Percentiles rank a stretch among this genome's conserved stretches.
Evolutionary conservation across 1,140 invertebrate species (phyloP).

Genomic region (Drosophila arizonae): DNA sequence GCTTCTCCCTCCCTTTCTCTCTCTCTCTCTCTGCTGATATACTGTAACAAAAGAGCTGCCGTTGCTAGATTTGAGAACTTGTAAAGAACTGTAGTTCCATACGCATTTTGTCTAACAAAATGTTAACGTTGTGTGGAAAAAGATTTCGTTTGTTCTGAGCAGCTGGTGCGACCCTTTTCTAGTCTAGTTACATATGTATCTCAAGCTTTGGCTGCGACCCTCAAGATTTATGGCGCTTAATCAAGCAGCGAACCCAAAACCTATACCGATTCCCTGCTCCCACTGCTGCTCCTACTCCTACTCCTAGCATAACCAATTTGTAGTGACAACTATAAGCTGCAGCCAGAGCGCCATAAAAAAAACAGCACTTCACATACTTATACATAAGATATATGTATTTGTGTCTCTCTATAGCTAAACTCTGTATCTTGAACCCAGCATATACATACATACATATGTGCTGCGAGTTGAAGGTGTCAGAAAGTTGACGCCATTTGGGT

Average conservation of each 20-base stretch:
- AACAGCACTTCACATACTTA: conserved; percentile 15
- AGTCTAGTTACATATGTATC: conserved; percentile 48
- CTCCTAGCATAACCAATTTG: conserved; percentile 64
- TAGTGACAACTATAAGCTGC: conserved; percentile 75
- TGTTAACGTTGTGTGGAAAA: conserved; percentile 31
- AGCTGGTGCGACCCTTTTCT: conserved; percentile 36
- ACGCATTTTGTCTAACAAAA: conserved; percentile 56
- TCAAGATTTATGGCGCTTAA: conserved; percentile 71
- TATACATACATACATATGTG: too few species aligned
- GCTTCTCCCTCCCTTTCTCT: too few species aligned
- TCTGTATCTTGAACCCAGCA: conserved; percentile 27
- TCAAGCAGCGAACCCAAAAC: conserved; percentile 56
- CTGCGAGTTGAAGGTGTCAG: conserved; percentile 70
- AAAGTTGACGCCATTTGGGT: conserved; percentile 72
- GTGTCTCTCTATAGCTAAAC: conserved; percentile 22
- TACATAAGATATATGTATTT: conserved; percentile 15
- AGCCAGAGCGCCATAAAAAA: conserved; percentile 71
- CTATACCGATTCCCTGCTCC: conserved; percentile 12
- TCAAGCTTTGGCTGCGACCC: conserved; percentile 42
- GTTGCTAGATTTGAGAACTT: conserved; percentile 18
- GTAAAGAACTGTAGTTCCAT: conserved; percentile 13
- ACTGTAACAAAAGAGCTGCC: conserved; percentile 25
- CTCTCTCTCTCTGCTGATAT: conserved; percentile 10
- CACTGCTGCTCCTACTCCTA: not conserved
- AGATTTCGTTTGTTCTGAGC: conserved; percentile 42